phyloP scores from a whole-genome alignment of 2,888 invertebrate species.

The Ichneumoninae sp. region DNA sequence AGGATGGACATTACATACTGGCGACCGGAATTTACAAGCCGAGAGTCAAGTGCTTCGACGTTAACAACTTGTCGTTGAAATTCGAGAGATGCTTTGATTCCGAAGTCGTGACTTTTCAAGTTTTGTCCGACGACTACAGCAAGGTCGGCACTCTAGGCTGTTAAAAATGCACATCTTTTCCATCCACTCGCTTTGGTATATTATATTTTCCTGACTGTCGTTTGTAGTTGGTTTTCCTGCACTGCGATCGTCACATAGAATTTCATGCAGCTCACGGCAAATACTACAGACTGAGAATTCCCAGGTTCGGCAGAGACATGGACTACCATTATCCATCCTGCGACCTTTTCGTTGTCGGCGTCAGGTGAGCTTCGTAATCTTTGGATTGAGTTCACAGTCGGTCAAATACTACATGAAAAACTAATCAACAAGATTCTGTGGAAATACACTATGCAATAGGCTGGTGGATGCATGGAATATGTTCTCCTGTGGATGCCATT shows the following conservation, averaged over 20 bases:
- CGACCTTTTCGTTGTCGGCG: constrained; percentile 96
- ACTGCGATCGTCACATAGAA: constrained; percentile 96
- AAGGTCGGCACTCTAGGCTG: constrained; percentile 87
- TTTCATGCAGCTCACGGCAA: constrained; percentile 97
- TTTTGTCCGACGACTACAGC: constrained; percentile 97
- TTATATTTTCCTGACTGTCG: constrained; percentile 22
- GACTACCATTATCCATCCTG: constrained; percentile 95
- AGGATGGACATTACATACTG: constrained; percentile 96
- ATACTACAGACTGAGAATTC: constrained; percentile 95
- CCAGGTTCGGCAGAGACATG: constrained; percentile 97
- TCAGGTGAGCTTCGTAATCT: constrained; percentile 87
- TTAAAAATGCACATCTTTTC: not conserved
- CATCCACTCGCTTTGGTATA: too few relatives aligned
- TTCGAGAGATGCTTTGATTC: constrained; percentile 99
- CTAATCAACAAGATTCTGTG: too few relatives aligned
- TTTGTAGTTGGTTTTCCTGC: constrained; percentile 92
- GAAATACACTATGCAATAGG: too few relatives aligned
- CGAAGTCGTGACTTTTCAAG: constrained; percentile 96
- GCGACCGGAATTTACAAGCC: constrained; percentile 99
- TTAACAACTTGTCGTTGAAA: constrained; percentile 97
- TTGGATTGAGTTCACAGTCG: not conserved
- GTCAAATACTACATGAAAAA: too few relatives aligned
- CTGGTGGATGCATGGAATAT: too few relatives aligned
- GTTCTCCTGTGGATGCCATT: too few relatives aligned
- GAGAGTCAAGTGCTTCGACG: constrained; percentile 97